Conservation (phyloP, 2,888 invertebrate species). For the Abscondita cerata region DNA sequence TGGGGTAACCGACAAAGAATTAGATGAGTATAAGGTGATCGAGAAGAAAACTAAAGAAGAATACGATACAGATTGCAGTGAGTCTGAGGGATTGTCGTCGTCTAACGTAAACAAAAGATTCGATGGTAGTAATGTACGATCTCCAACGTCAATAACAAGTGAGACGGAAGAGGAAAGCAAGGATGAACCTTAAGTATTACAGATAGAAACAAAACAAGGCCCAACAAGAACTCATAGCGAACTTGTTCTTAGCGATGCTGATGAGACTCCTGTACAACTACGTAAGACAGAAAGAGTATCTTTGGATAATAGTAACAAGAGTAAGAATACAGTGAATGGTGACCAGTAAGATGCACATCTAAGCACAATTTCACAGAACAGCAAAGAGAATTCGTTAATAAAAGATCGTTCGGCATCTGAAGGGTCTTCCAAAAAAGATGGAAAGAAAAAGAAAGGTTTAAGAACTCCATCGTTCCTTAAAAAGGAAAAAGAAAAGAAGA, state of each 20-base stretch:
- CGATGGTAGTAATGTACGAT: constrained; percentile 62
- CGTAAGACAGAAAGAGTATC: constrained; percentile 13
- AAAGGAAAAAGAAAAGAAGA: constrained; percentile 93
- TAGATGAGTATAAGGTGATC: constrained; percentile 90
- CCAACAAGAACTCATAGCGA: constrained; percentile 90
- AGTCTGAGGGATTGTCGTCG: constrained; percentile 83
- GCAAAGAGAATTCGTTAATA: constrained; percentile 75
- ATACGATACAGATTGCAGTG: constrained; percentile 85
- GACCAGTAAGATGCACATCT: constrained; percentile 92
- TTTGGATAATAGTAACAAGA: too few relatives aligned
- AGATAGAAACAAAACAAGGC: constrained; percentile 91
- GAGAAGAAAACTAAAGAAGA: constrained; percentile 81
- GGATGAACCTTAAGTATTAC: constrained; percentile 85
- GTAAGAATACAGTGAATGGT: constrained; percentile 91
- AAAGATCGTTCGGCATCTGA: constrained; percentile 89
- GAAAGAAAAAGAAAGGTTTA: constrained; percentile 98
- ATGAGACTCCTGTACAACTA: constrained; percentile 47
- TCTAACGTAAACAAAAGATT: constrained; percentile 67
- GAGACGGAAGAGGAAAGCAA: constrained; percentile 84
- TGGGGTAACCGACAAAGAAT: constrained; percentile 92
- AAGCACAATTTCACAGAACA: constrained; percentile 94
- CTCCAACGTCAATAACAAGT: constrained; percentile 71
- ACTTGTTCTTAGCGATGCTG: constrained; percentile 91
- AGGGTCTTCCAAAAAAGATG: constrained; percentile 94
- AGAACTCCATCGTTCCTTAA: constrained; percentile 98